Evolutionary conservation across 2,113 vertebrate species (phyloP), one percentile per base, ranked within the genome.

Genomic region (Thalassoma bifasciatum): DNA sequence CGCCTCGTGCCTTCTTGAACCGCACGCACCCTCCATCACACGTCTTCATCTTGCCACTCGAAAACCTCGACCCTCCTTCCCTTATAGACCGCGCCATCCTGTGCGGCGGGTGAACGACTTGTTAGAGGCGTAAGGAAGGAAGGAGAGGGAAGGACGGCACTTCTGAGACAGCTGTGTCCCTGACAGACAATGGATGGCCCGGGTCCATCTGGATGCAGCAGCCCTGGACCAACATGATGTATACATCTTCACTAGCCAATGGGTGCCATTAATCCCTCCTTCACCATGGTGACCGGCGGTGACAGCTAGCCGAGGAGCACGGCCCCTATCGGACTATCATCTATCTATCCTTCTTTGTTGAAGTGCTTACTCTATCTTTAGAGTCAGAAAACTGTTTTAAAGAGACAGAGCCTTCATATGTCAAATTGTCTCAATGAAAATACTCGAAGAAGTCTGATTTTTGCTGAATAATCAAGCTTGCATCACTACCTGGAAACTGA

Each of bases 141-240:
- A 76, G 93, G 53, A 57, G 69, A 66, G 49, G 68, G 51, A 82
- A 83, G 81, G 72, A 76, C 30, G 38, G 57, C 26, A 23, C 94
- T 93, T 94, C 91, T 93, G 91, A 95, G 96, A 96, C 96, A 97
- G 97, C 97, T 96, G 96, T 94, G 96, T 95, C 96, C 96, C 96
- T 98, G 97, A 97, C 96, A 97, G 94, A 95, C 95, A 96, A 98
- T 97, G 94, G 95, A 97, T 97, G 95, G 95, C 95, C 95, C 93
- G 87, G 94, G 94, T 96, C 96, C 96, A 97, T 98, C 96, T 97
- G 96, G 96, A 95, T 92, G 95, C 95, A 94, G 94, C 95, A 95
- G 95, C 95, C 86, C 94, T 93, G 94, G 95, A 96, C 96, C 95
- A 95, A 96, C 96, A 96, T 97, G 96, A 98, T 97, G 96, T 97